Percentiles rank a stretch among this genome's conserved stretches.
Evolutionary conservation across 2,888 invertebrate genomes (phyloP).

Genomic region (Eristalinus aeneus): DNA sequence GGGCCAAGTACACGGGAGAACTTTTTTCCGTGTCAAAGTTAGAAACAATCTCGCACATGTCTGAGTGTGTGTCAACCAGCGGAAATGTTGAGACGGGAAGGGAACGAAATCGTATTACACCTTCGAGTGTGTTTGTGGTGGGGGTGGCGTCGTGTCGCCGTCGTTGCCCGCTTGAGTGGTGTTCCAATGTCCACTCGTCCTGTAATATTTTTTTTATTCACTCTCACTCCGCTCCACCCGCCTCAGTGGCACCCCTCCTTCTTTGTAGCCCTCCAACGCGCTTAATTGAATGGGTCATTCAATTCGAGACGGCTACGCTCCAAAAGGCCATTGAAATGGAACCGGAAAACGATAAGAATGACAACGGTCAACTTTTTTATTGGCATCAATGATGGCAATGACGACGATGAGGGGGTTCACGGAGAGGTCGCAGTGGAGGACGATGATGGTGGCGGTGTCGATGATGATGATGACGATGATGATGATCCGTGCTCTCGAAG

Average conservation of each 20-base stretch:
- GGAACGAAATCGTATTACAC: conserved; percentile 67
- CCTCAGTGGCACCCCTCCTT: not conserved
- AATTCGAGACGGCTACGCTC: conserved; percentile 73
- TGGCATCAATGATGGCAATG: conserved; percentile 70
- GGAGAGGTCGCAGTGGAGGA: not conserved
- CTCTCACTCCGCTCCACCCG: not conserved
- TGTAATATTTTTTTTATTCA: conserved; percentile 28
- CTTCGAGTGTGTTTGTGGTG: conserved; percentile 32
- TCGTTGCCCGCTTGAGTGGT: conserved; percentile 61
- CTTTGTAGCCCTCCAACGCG: conserved; percentile 61
- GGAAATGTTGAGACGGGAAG: not conserved
- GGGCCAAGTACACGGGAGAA: conserved; percentile 14
- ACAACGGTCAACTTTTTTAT: conserved; percentile 71
- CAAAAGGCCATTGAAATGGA: conserved; percentile 63
- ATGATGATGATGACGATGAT: conserved; percentile 52
- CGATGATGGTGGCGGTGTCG: not conserved
- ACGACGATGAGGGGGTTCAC: not conserved
- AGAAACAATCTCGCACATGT: conserved; percentile 18
- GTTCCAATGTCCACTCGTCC: conserved; percentile 49
- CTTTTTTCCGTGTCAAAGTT: conserved; percentile 52
- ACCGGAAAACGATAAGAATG: conserved; percentile 70
- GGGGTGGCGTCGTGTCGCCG: not conserved
- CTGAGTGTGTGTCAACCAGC: conserved; percentile 18
- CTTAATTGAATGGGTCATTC: conserved; percentile 81
- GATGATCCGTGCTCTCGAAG: conserved; percentile 56